Conservation (phyloP, 1,140 invertebrate genomes). For the Semibalanus balanoides region DNA sequence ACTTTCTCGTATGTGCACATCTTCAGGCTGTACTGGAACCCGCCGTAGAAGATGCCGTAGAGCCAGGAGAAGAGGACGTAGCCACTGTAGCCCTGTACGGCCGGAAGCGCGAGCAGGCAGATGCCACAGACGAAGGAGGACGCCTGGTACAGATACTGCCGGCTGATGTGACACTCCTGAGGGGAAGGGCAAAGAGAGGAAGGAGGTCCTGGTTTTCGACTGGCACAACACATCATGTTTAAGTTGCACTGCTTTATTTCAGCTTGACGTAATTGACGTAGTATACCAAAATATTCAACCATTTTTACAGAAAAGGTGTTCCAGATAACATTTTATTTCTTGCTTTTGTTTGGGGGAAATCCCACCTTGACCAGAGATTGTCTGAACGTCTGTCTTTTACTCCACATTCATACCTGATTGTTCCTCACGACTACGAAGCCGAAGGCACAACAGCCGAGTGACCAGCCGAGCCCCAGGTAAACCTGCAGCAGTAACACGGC, state of each 20-base stretch:
- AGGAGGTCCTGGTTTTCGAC: no score
- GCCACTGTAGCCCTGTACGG: conserved; percentile 36
- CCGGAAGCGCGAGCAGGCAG: conserved; percentile 63
- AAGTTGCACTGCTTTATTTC: no score
- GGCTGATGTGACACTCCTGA: conserved; percentile 65
- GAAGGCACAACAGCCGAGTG: conserved; percentile 60
- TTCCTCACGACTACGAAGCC: conserved; percentile 70
- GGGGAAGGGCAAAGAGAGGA: conserved; percentile 17
- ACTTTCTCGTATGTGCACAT: conserved; percentile 75
- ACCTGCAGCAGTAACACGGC: conserved; percentile 52
- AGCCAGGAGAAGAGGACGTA: conserved; percentile 34
- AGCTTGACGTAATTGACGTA: no score
- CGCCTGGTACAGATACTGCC: conserved; percentile 66
- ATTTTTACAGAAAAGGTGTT: no score
- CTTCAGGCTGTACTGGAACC: conserved; percentile 61
- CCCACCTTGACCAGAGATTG: no score
- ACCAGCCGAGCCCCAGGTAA: conserved; percentile 66
- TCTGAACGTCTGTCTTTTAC: no score
- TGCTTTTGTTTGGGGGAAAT: no score
- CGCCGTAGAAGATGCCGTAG: conserved; percentile 37
- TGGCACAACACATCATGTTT: no score
- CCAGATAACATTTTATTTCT: no score
- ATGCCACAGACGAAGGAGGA: conserved; percentile 61
- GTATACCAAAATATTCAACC: no score
- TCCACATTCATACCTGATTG: conserved; percentile 24